phyloP scores from a whole-genome alignment of 2,113 vertebrate genomes.

The Rhabdornis inornatus region DNA sequence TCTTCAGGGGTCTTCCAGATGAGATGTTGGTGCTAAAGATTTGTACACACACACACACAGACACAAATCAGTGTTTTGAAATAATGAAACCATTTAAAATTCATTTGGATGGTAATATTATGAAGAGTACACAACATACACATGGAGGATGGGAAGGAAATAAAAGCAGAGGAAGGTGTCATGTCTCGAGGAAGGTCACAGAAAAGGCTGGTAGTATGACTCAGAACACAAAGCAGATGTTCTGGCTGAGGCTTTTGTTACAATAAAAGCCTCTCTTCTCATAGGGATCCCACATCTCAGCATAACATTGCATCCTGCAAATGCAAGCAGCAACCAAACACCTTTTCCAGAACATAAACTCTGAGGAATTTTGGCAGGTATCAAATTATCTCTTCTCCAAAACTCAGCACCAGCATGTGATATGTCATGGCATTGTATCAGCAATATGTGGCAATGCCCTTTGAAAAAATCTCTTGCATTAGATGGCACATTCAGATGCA shows the following conservation, averaged over 20 bases:
- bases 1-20: not conserved
- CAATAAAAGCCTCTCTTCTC: not conserved
- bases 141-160: not conserved
- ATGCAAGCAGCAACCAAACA: not conserved
- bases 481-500: not conserved
- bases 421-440: not conserved
- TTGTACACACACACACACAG: not conserved
- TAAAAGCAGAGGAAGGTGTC: not conserved
- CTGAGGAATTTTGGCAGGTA: not conserved
- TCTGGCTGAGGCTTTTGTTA: not conserved
- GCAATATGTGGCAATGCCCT: not conserved
- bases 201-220: not conserved
- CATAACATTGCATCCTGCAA: not conserved
- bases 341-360: not conserved
- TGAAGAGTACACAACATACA: not conserved
- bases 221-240: not conserved
- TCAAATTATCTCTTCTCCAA: not conserved
- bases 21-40: not conserved
- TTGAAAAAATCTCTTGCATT: not conserved
- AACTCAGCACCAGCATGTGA: not conserved
- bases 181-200: not conserved
- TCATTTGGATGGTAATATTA: not conserved
- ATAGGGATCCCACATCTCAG: not conserved
- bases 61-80: not conserved
- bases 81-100: not conserved